phyloP scores from a whole-genome alignment of 2,113 vertebrate species.

The Campylomormyrus numenius region DNA sequence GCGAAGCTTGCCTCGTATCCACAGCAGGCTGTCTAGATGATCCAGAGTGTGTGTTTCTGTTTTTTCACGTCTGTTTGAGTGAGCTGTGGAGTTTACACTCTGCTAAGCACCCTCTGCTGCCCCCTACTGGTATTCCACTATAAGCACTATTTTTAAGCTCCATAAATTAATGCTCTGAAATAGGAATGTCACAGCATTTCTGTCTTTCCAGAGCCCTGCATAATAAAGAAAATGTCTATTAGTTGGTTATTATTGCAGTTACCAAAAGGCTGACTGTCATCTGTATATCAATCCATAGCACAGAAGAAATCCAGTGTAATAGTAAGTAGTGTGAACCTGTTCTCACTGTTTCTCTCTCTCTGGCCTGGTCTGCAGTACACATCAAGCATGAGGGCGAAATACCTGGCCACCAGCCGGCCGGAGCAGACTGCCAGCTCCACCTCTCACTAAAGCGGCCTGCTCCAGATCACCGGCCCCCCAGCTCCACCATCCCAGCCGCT shows the following conservation, averaged over 20 bases:
- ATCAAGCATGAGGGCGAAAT: conserved; percentile 99
- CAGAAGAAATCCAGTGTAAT: background rate
- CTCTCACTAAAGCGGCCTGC: conserved; percentile 55
- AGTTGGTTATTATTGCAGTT: background rate
- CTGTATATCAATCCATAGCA: background rate
- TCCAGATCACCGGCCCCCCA: background rate
- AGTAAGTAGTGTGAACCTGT: background rate
- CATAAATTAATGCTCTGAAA: background rate
- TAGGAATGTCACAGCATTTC: background rate
- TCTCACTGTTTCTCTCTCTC: background rate
- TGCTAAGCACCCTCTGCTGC: background rate
- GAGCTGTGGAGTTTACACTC: background rate
- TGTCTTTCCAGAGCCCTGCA: background rate
- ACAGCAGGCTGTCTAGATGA: conserved; percentile 19
- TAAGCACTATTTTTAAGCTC: background rate
- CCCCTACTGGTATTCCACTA: background rate
- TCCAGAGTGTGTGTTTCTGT: background rate
- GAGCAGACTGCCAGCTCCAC: conserved; percentile 59
- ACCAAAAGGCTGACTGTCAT: background rate
- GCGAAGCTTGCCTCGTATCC: background rate
- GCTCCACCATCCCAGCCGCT: background rate
- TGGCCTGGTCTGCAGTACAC: conserved; percentile 76
- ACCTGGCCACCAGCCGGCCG: conserved; percentile 88
- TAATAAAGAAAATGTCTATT: background rate
- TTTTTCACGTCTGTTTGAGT: background rate